A percentile compares a stretch with the other conserved stretches of the same genome.
phyloP scores from a whole-genome alignment of 1,140 invertebrate genomes.

The Akabosia matsudoensis region DNA sequence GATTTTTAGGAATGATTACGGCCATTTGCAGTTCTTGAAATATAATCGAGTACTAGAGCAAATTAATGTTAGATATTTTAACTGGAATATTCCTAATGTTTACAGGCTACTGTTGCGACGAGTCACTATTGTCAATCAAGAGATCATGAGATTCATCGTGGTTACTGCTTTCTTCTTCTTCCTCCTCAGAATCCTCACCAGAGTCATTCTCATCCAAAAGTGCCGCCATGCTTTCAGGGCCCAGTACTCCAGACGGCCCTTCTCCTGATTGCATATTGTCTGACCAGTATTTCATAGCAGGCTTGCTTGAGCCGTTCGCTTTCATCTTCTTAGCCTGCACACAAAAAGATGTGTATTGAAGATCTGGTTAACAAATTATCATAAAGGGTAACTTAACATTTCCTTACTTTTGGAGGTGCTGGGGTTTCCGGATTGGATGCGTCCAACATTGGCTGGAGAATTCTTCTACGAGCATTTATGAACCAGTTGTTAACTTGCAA shows the following conservation, averaged over 20 bases:
- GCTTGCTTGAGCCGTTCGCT: conserved; percentile 41
- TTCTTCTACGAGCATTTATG: conserved; percentile 87
- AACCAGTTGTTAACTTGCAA: conserved; percentile 81
- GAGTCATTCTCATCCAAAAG: conserved; percentile 36
- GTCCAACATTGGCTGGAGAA: conserved; percentile 89
- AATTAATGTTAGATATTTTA: neutral
- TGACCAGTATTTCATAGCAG: conserved; percentile 45
- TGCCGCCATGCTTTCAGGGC: neutral
- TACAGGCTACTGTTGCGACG: conserved; percentile 40
- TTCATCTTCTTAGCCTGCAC: conserved; percentile 46
- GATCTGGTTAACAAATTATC: neutral
- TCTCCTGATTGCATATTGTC: neutral
- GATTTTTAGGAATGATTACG: too few species aligned
- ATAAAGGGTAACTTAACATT: neutral
- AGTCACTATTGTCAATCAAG: conserved; percentile 47
- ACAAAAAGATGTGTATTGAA: conserved; percentile 3
- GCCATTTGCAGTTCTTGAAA: too few species aligned
- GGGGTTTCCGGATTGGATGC: conserved; percentile 46
- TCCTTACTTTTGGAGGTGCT: conserved; percentile 39
- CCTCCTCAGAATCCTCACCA: conserved; percentile 44
- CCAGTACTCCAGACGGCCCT: neutral
- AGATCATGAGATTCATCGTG: conserved; percentile 42
- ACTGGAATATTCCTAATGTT: neutral
- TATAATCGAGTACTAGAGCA: too few species aligned
- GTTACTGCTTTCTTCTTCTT: conserved; percentile 20